These are phyloP conservation scores for Hydrochoerus hydrochaeris DNA, from an alignment of 2,113 vertebrate species.

Conservation along the genomic window DNA sequence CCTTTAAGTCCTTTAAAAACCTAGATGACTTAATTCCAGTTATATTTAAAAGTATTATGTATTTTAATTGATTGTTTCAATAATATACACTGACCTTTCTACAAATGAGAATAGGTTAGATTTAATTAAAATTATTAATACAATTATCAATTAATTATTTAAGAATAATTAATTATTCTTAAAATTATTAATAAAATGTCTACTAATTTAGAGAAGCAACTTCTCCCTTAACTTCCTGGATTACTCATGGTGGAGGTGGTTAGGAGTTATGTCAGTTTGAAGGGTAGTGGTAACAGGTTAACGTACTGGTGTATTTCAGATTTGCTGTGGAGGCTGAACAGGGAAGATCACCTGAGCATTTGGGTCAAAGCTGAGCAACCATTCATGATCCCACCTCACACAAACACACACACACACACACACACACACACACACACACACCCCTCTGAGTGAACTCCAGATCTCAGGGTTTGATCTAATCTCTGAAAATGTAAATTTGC, in stretches of 20 bases:
- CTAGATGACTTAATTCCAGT: constrained; percentile 3
- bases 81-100: background rate
- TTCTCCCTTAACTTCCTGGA: background rate
- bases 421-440: background rate
- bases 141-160: too few species aligned
- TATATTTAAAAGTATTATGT: background rate
- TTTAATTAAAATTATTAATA: constrained; percentile 10
- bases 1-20: constrained; percentile 28
- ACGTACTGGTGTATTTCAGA: background rate
- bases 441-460: background rate
- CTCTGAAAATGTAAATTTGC: background rate
- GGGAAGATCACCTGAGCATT: background rate
- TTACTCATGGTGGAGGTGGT: background rate
- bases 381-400: background rate
- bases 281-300: background rate
- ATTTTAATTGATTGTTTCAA: constrained; percentile 40
- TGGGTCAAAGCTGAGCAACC: background rate
- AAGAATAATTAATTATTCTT: too few species aligned
- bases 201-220: background rate
- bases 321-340: background rate
- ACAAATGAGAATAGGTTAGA: background rate
- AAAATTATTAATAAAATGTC: background rate
- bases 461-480: background rate
- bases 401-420: background rate
- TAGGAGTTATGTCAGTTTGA: background rate